Conservation (phyloP, 1,140 invertebrate genomes). For the Bombus soroeensis region DNA sequence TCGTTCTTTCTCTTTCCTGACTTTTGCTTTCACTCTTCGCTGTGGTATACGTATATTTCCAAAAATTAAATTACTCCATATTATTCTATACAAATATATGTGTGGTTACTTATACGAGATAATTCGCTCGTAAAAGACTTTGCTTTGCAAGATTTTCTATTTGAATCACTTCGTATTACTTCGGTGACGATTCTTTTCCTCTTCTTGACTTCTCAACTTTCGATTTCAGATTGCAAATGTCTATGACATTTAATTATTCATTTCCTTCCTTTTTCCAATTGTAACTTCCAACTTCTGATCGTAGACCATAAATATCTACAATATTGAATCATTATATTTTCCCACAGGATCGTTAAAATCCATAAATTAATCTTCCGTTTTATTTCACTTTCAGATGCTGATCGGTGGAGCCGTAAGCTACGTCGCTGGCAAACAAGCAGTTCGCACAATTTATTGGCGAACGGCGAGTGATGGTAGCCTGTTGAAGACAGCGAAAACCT, state of each 20-base stretch:
- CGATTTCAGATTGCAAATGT: too few species aligned
- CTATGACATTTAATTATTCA: too few species aligned
- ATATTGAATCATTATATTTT: background rate
- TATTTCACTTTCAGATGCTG: conserved; percentile 69
- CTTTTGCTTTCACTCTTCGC: background rate
- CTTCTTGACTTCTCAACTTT: too few species aligned
- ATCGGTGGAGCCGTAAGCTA: conserved; percentile 86
- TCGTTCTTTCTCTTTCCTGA: background rate
- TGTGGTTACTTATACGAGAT: too few species aligned
- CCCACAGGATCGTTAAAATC: background rate
- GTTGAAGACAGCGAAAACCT: conserved; percentile 85
- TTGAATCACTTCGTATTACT: too few species aligned
- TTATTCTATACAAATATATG: too few species aligned
- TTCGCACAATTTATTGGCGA: conserved; percentile 89
- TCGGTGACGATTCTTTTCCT: too few species aligned
- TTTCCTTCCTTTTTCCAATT: background rate
- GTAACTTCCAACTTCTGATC: too few species aligned
- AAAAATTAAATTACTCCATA: too few species aligned
- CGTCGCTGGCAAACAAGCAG: conserved; percentile 87
- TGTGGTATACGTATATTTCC: background rate
- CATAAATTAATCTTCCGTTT: background rate
- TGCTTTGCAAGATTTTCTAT: too few species aligned
- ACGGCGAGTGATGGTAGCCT: conserved; percentile 82
- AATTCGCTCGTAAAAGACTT: too few species aligned
- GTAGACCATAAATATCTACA: too few species aligned